Base-by-base conservation (phyloP, 2,797 vertebrate genomes). In the Eidolon dupreanum region DNA sequence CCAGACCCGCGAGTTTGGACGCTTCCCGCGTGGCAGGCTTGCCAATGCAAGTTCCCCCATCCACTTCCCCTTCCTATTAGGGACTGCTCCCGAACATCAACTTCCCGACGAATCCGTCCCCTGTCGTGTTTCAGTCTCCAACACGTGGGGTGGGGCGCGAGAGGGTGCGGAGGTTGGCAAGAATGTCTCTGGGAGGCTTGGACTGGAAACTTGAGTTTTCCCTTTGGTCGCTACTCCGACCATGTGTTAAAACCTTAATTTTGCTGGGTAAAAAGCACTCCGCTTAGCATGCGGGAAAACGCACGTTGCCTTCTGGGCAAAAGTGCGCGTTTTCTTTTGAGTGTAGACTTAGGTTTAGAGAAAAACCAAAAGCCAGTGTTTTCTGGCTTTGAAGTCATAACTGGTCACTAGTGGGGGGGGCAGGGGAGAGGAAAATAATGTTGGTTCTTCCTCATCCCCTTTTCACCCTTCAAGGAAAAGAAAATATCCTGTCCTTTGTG, bases 11-110 rank as follows among this genome's bases (percentile, higher is more conserved):
- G 74, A 96, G 95, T 92, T 59, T 57, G 41, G 96, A 81, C 59
- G 95, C 94, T 96, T 95, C 90, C 93, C 92, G 78, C 70, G 90
- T 92, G 88, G 95, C 97, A 86, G 85, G 95, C 96, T 97, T 36
- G n/a, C 71, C 79, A 92, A 92, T 97, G 92, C 95, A 94, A 96
- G 96, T 98, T 98, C 96, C 97, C 97, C 94, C 92, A 68, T 97
- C 96, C 95, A 97, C 98, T 98, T 98, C 97, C 97, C 95, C 94
- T 98, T 98, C 97, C 97, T 88, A 91, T 93, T 65, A 61, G 75
- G 11, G 94, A 78, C 97, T 83, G 89, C 93, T 97, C 94, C 85
- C 46, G 73, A 96, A 92, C 96, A 89, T 93, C 79, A 85, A 28
- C 91, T 55, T 91, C 33, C 55, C 92, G 0, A 65, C 49, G 63